Percentiles rank a stretch among this genome's conserved stretches.
Conservation (phyloP, 2,113 vertebrate species). For the Amblyopsis rosae region DNA sequence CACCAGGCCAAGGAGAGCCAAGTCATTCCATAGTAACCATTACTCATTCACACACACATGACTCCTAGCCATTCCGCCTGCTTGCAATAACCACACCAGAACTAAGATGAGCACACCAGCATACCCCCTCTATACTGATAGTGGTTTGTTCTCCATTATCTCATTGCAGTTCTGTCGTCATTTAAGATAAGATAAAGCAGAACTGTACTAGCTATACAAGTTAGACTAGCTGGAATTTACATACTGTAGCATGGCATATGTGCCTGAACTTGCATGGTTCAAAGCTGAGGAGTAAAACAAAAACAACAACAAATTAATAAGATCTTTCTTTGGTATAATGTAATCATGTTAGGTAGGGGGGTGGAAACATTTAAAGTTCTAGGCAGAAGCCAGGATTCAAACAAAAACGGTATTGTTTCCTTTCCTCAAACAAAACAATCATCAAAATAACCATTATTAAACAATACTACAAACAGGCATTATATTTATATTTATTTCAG, state of each 20-base stretch:
- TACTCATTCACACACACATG: constrained; percentile 11
- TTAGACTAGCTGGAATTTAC: neutral
- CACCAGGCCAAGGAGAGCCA: neutral
- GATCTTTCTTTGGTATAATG: neutral
- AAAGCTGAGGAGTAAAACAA: neutral
- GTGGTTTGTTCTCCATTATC: neutral
- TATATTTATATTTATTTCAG: neutral
- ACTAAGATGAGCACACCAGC: neutral
- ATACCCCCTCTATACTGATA: neutral
- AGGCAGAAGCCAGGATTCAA: neutral
- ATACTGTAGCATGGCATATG: neutral
- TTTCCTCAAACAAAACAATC: neutral
- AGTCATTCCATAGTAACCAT: constrained; percentile 2
- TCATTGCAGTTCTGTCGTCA: no score
- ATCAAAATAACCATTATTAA: neutral
- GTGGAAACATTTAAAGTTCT: neutral
- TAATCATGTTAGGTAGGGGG: neutral
- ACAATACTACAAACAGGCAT: constrained; percentile 1
- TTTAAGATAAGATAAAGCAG: no score
- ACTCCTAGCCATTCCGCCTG: neutral
- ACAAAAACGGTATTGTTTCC: neutral
- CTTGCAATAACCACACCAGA: neutral
- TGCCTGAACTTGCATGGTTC: neutral
- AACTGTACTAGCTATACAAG: neutral
- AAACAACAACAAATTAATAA: neutral